phyloP scores from a whole-genome alignment of 2,113 vertebrate genomes.

The Elachura formosa region DNA sequence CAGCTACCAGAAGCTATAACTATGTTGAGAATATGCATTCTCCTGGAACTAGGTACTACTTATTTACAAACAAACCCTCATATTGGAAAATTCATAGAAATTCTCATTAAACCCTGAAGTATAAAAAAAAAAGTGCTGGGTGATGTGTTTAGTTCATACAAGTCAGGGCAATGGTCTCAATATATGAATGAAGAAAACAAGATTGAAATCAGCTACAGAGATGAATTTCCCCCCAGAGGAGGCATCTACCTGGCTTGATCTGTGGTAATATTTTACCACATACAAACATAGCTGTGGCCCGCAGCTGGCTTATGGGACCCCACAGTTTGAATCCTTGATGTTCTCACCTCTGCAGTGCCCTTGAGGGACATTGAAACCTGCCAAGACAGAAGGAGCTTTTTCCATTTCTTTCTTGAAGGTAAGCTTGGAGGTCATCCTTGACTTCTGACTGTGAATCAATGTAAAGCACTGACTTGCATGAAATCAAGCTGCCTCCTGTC shows the following conservation, averaged over 20 bases:
- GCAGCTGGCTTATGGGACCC: rapidly evolving
- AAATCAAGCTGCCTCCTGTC: not conserved
- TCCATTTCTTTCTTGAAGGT: not conserved
- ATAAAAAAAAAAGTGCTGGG: not conserved
- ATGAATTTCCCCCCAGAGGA: not conserved
- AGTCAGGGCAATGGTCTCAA: not conserved
- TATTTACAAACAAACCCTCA: not conserved
- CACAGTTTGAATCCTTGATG: not conserved
- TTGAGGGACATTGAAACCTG: not conserved
- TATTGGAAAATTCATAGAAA: not conserved
- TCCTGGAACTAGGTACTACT: not conserved
- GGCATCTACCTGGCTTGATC: not conserved
- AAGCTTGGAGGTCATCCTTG: not conserved
- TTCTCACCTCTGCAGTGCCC: not conserved
- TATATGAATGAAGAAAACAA: not conserved
- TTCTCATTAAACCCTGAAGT: not conserved
- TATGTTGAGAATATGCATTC: not conserved
- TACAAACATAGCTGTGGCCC: rapidly evolving
- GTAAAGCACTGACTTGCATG: not conserved
- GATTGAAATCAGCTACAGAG: not conserved
- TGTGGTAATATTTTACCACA: not conserved
- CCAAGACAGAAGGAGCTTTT: not conserved
- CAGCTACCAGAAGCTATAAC: not conserved
- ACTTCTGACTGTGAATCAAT: not conserved
- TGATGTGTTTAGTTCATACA: not conserved